phyloP scores from a whole-genome alignment of 2,797 vertebrate genomes.

The Sebastes baramenuke region DNA sequence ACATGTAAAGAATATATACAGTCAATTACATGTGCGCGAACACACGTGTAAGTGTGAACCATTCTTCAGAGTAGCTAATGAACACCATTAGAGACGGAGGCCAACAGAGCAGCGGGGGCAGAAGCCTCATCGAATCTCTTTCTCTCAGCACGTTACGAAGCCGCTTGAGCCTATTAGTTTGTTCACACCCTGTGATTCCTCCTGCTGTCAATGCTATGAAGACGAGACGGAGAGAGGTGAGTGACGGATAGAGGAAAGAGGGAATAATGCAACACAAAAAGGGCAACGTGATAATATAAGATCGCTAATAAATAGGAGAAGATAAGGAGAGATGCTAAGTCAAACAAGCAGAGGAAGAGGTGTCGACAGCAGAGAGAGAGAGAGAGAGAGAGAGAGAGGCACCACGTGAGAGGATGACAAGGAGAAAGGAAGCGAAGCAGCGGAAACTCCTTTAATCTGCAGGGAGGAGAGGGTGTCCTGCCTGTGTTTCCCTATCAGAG shows the following conservation, averaged over 20 bases:
- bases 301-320: conserved; percentile 37
- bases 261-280: conserved; percentile 13
- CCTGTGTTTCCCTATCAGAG: conserved; percentile 66
- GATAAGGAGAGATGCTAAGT: conserved; percentile 36
- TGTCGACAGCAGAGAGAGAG: neutral
- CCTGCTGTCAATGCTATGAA: conserved; percentile 32
- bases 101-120: conserved; percentile 61
- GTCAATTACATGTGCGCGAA: conserved; percentile 24
- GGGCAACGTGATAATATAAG: conserved; percentile 20
- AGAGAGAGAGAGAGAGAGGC: neutral
- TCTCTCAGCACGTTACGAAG: conserved; percentile 28
- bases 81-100: conserved; percentile 70
- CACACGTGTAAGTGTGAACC: conserved; percentile 68
- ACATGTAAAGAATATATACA: neutral
- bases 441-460: conserved; percentile 63
- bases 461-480: conserved; percentile 62
- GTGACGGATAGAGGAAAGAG: neutral
- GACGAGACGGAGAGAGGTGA: conserved; percentile 21
- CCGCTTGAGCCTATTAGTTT: conserved; percentile 65
- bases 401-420: conserved; percentile 30
- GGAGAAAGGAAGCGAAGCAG: conserved; percentile 43
- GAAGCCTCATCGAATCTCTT: conserved; percentile 57
- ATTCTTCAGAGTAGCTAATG: conserved; percentile 78
- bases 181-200: conserved; percentile 59
- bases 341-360: conserved; percentile 12